Conservation (phyloP, 2,888 invertebrate species). For the Sinentomon sp. region DNA sequence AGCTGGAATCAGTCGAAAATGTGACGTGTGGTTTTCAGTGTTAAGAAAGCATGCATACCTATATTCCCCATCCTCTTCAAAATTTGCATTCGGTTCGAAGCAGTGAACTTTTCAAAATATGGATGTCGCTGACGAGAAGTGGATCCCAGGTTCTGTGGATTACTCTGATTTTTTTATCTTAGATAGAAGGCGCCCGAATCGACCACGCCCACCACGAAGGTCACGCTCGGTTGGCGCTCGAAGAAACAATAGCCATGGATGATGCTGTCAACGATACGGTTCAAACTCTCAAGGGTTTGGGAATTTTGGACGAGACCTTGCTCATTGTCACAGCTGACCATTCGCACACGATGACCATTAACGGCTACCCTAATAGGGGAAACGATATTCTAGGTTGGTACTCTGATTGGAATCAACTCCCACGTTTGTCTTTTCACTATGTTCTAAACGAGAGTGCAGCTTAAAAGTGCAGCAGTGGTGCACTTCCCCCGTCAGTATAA, state of each 20-base stretch:
- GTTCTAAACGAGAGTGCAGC: too few species aligned
- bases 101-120: too few species aligned
- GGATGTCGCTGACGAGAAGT: too few species aligned
- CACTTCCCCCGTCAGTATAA: too few species aligned
- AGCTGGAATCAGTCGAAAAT: too few species aligned
- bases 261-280: constrained; percentile 42
- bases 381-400: constrained; percentile 33
- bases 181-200: constrained; percentile 63
- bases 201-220: constrained; percentile 67
- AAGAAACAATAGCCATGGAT: constrained; percentile 49
- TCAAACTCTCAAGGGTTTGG: too few species aligned
- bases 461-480: too few species aligned
- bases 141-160: background rate
- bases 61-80: too few species aligned
- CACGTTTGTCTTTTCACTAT: too few species aligned
- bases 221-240: constrained; percentile 41
- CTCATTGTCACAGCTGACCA: constrained; percentile 65
- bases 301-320: constrained; percentile 42
- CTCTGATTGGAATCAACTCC: background rate
- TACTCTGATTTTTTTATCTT: constrained; percentile 4
- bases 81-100: too few species aligned
- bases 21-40: too few species aligned
- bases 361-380: constrained; percentile 43
- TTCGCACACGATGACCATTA: constrained; percentile 45
- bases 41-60: too few species aligned